Evolutionary conservation across 2,113 vertebrate species (phyloP).

Genomic region (Pagrus major): DNA sequence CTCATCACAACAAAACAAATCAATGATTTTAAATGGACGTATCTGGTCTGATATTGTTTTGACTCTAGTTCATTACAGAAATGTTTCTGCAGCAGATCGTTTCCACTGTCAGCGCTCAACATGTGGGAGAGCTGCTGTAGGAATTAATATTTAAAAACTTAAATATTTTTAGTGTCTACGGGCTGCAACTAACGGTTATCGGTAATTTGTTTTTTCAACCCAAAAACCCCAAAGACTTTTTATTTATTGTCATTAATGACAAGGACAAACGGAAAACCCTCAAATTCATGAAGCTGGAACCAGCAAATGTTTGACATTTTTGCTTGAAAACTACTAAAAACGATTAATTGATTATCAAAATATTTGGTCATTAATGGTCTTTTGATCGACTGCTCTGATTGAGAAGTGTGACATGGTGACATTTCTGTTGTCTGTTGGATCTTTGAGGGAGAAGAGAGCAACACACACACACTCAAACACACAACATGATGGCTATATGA

Average conservation of each 20-base stretch:
- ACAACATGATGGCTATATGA: neutral
- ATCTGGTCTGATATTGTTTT: neutral
- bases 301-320: too few species aligned
- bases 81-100: neutral
- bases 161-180: neutral
- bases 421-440: slow-evolving; percentile 1
- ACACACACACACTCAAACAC: neutral
- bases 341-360: too few species aligned
- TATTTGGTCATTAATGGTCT: too few species aligned
- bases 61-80: neutral
- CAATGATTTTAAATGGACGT: neutral
- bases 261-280: too few species aligned
- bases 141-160: neutral
- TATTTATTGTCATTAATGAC: too few species aligned
- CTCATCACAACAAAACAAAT: neutral
- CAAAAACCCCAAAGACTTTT: too few species aligned
- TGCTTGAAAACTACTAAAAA: too few species aligned
- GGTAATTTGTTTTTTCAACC: too few species aligned
- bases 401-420: neutral
- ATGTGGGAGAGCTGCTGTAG: neutral
- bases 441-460: neutral
- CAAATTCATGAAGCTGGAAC: too few species aligned
- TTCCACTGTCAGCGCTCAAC: neutral
- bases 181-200: too few species aligned
- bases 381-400: too few species aligned